These are phyloP conservation scores for Alcedo quadribrachys DNA, from an alignment of 2,797 vertebrate species.

Conservation along the genomic window DNA sequence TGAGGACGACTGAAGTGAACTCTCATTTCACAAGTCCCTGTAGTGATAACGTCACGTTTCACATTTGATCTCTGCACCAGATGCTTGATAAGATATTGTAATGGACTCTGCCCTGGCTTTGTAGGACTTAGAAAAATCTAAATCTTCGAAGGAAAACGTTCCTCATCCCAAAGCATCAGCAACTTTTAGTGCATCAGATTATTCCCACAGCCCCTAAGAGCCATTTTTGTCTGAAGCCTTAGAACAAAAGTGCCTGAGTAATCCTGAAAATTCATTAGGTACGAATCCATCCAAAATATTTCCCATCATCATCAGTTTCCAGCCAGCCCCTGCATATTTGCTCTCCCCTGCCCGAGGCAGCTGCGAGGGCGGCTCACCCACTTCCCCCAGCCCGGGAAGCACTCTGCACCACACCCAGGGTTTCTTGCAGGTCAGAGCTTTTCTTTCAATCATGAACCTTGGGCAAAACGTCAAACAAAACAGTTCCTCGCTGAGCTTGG, in stretches of 20 bases:
- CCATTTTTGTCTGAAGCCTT: neutral
- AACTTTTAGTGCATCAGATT: neutral
- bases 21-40: neutral
- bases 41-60: neutral
- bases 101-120: neutral
- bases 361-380: neutral
- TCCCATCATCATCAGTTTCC: neutral
- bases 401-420: slow-evolving; percentile 45
- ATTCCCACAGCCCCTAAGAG: neutral
- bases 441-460: slow-evolving; percentile 35
- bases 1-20: neutral
- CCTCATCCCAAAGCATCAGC: neutral
- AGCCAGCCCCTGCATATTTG: neutral
- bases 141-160: neutral
- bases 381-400: slow-evolving; percentile 55
- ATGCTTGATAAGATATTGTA: neutral
- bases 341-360: neutral
- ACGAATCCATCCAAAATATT: neutral
- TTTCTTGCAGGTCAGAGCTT: slow-evolving; percentile 49
- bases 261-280: neutral
- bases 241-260: neutral
- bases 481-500: slow-evolving; percentile 23
- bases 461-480: slow-evolving; percentile 61
- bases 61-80: neutral
- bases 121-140: neutral